phyloP scores from a whole-genome alignment of 2,797 vertebrate genomes.

The Phalloptychus januarius region DNA sequence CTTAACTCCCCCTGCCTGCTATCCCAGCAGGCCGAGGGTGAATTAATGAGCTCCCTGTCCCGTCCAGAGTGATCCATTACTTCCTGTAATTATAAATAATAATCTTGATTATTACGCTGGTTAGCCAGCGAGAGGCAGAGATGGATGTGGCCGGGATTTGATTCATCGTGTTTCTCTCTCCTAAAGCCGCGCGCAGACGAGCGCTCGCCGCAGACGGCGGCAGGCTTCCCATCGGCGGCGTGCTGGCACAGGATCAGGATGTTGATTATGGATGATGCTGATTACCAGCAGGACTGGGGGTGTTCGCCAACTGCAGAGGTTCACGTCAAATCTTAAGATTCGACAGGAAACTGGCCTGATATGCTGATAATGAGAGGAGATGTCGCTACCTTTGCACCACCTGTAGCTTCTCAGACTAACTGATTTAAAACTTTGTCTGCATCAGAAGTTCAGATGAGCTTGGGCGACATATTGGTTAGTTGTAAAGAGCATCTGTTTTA shows the following conservation, averaged over 20 bases:
- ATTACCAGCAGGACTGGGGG: conserved; percentile 43
- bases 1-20: conserved; percentile 84
- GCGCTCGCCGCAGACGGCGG: conserved; percentile 77
- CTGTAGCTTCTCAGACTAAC: background rate
- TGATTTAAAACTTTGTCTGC: conserved; percentile 2
- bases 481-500: background rate
- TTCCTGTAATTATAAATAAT: conserved; percentile 99
- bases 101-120: conserved; percentile 99
- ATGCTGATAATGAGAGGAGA: background rate
- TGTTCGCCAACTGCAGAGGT: conserved; percentile 9
- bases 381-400: background rate
- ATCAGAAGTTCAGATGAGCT: background rate
- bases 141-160: conserved; percentile 93
- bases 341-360: no score
- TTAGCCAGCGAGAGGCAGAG: conserved; percentile 92
- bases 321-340: background rate
- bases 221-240: conserved; percentile 61
- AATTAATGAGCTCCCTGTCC: conserved; percentile 97
- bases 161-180: conserved; percentile 89
- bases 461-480: background rate
- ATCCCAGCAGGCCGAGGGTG: conserved; percentile 89
- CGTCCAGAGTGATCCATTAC: conserved; percentile 99
- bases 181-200: conserved; percentile 73
- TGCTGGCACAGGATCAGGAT: conserved; percentile 41
- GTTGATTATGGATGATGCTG: conserved; percentile 27